Base-by-base conservation (phyloP, 2,113 vertebrate genomes). In the Microcebus murinus region DNA sequence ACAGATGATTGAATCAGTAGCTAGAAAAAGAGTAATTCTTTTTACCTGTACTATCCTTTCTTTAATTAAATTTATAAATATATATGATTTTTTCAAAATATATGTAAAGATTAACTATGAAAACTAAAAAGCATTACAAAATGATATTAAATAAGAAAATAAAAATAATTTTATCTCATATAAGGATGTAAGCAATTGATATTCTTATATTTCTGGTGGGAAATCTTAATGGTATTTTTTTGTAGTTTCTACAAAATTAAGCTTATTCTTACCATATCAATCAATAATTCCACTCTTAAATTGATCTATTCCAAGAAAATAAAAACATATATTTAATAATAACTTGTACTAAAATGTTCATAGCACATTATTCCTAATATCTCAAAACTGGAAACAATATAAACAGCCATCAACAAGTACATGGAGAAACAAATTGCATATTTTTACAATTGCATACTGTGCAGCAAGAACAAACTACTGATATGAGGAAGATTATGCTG, bases 101-200 rank as follows among this genome's bases (percentile, higher is more conserved):
- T 82, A n/a, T 88, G 82, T 31, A 76, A 79, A 73, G 4, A 68
- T 85, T 61, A 95, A 95, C 36, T 42, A 76, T 36, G 27, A 93
- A 96, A 42, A 77, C 7, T 36, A 73, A 85, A 96, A 84, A n/a
- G 0, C 21, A 79, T 31, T 48, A 39, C 17, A 96, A 96, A 91
- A 88, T 88, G 87, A 91, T n/a, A 68, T 17, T 80, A 87, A 91
- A 68, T 29, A 82, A 61, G 74, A 92, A 95, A 92, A 71, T 48
- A 50, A 92, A 91, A 93, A 91, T 80, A 94, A 71, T 85, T 65
- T 14, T 5, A 45, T 25, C 52, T 31, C 57, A 36, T 48, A 50
- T 50, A 31, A 92, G 3, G 8, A 52, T 34, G 2, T 25, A 87
- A 67, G n/a, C 71, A 90, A 79, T 12, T 68, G 13, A 42, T 42